These are phyloP conservation scores for Synanthedon vespiformis DNA, from an alignment of 2,888 invertebrate species.

Conservation along the genomic window DNA sequence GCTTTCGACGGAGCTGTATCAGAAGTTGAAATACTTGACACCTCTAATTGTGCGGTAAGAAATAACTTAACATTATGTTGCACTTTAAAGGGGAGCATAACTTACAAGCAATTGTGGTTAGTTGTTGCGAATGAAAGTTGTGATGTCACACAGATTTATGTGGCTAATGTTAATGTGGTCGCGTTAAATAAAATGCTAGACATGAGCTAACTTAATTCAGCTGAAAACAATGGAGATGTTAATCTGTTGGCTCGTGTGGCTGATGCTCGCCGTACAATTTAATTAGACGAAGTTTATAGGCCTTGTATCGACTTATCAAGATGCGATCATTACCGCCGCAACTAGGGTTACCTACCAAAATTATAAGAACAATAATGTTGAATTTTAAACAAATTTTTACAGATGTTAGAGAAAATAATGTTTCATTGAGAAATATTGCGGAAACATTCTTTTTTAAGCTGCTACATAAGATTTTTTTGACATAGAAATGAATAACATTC, in stretches of 20 bases:
- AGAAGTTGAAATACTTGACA: slow-evolving; percentile 84
- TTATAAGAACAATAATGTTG: no score
- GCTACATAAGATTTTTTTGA: no score
- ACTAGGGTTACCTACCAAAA: not conserved
- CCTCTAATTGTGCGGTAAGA: slow-evolving; percentile 84
- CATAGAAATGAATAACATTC: no score
- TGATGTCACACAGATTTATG: slow-evolving; percentile 5
- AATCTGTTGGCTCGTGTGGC: slow-evolving; percentile 37
- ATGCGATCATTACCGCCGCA: slow-evolving; percentile 30
- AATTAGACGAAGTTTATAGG: slow-evolving; percentile 62
- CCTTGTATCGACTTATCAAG: slow-evolving; percentile 44
- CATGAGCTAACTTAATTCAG: slow-evolving; percentile 51
- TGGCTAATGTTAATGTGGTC: slow-evolving; percentile 10
- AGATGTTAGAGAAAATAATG: no score
- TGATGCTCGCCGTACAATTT: slow-evolving; percentile 56
- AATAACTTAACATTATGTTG: not conserved
- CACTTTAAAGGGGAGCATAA: slow-evolving; percentile 1
- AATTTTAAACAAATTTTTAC: no score
- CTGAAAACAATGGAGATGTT: slow-evolving; percentile 62
- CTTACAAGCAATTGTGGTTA: not conserved
- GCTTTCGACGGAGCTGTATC: slow-evolving; percentile 82
- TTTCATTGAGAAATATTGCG: no score
- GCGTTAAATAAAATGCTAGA: slow-evolving; percentile 39
- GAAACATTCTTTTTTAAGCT: no score
- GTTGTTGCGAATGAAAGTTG: slow-evolving; percentile 1